Conservation (phyloP, 2,797 vertebrate genomes). For the Artibeus jamaicensis region DNA sequence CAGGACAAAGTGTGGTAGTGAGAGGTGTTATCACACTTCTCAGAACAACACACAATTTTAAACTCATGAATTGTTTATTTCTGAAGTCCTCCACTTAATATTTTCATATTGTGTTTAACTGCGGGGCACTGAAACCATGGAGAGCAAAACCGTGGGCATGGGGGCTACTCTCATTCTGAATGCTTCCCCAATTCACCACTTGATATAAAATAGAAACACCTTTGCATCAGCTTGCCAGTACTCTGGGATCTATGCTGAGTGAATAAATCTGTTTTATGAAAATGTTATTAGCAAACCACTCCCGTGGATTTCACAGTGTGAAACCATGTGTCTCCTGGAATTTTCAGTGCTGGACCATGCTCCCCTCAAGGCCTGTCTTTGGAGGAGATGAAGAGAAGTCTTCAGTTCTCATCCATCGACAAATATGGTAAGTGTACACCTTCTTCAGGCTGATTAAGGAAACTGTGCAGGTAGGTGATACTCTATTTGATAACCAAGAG, state of each 20-base stretch:
- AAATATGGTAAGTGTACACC: constrained; percentile 88
- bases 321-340: neutral
- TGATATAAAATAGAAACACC: neutral
- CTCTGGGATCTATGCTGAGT: neutral
- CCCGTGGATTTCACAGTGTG: neutral
- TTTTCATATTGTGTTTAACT: neutral
- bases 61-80: neutral
- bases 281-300: neutral
- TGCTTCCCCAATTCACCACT: neutral
- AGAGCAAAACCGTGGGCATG: neutral
- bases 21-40: neutral
- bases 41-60: neutral
- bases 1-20: too few relatives aligned
- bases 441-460: neutral
- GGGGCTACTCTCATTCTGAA: neutral
- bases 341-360: constrained; percentile 84
- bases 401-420: constrained; percentile 91
- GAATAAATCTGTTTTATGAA: neutral
- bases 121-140: neutral
- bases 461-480: neutral
- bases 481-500: neutral
- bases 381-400: constrained; percentile 91
- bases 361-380: constrained; percentile 88
- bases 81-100: neutral
- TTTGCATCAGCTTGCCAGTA: neutral